Base-by-base conservation (phyloP, 2,888 invertebrate species). In the Siphlonurus alternatus region DNA sequence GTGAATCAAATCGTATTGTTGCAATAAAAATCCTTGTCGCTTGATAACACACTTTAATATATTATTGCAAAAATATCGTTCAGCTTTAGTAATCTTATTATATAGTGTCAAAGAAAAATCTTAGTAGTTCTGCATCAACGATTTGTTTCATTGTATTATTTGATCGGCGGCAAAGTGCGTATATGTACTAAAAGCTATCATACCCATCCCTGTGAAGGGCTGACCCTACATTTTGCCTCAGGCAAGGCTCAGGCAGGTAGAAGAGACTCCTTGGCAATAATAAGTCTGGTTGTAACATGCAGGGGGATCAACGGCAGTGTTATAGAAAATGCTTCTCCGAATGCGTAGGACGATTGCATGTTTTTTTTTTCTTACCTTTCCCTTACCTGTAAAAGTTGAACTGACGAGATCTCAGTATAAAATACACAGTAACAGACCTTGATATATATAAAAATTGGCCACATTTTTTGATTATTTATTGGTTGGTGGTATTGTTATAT, bases 401-500 rank as follows among this genome's bases (percentile, higher is more conserved):
- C n/a, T n/a, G n/a, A n/a, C n/a, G n/a, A n/a, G n/a, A n/a, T n/a
- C n/a, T n/a, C n/a, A n/a, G n/a, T n/a, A n/a, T n/a, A n/a, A n/a
- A n/a, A n/a, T n/a, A n/a, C n/a, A n/a, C n/a, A n/a, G n/a, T n/a
- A n/a, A n/a, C n/a, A n/a, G n/a, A n/a, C n/a, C n/a, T n/a, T n/a
- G n/a, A n/a, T n/a, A n/a, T n/a, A n/a, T n/a, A n/a, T n/a, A n/a
- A n/a, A n/a, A n/a, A n/a, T n/a, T n/a, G n/a, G n/a, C n/a, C n/a
- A n/a, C n/a, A n/a, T n/a, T n/a, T n/a, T n/a, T n/a, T n/a, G n/a
- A n/a, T n/a, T n/a, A n/a, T n/a, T n/a, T n/a, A n/a, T n/a, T n/a
- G n/a, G n/a, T n/a, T n/a, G n/a, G n/a, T n/a, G n/a, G n/a, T n/a
- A 61, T 61, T 25, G 18, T 24, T 61, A 25, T 22, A 61, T 60